A percentile compares a stretch with the other conserved stretches of the same genome.
phyloP scores from a whole-genome alignment of 2,888 invertebrate genomes.

The Scaptomyza parva region DNA sequence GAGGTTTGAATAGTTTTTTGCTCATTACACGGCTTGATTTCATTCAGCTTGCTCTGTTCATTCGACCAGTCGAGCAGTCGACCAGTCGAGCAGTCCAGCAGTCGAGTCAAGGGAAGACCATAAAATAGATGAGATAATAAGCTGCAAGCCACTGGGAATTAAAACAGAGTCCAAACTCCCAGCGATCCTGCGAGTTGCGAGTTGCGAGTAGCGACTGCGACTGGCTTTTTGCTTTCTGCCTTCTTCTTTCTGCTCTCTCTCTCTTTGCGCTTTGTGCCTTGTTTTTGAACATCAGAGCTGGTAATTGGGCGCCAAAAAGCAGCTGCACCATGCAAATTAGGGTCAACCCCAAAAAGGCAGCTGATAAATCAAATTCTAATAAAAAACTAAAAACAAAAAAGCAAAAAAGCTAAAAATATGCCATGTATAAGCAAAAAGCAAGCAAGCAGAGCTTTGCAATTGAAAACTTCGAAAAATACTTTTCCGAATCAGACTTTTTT shows the following conservation, averaged over 20 bases:
- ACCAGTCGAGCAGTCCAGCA: conserved; percentile 7
- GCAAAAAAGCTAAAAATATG: conserved; percentile 6
- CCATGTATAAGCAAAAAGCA: neutral
- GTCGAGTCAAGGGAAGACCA: conserved; percentile 31
- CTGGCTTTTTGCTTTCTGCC: neutral
- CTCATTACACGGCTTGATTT: conserved; percentile 64
- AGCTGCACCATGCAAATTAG: conserved; percentile 55
- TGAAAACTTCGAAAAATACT: neutral
- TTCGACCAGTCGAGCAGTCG: conserved; percentile 4
- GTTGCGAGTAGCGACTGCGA: too few relatives aligned
- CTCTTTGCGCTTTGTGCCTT: neutral
- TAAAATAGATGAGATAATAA: conserved; percentile 65
- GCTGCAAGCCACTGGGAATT: conserved; percentile 40
- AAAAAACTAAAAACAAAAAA: too few relatives aligned
- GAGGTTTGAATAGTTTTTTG: conserved; percentile 57
- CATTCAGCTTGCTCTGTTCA: conserved; percentile 40
- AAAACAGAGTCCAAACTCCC: conserved; percentile 4
- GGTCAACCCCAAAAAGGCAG: conserved; percentile 23
- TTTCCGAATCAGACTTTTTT: neutral
- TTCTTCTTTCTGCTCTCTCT: neutral
- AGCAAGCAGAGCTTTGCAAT: neutral
- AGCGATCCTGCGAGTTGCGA: conserved; percentile 12
- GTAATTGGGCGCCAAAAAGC: conserved; percentile 50
- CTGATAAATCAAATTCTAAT: conserved; percentile 51
- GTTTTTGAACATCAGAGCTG: neutral